Conservation (phyloP, 2,113 vertebrate species). For the Zootoca vivipara region DNA sequence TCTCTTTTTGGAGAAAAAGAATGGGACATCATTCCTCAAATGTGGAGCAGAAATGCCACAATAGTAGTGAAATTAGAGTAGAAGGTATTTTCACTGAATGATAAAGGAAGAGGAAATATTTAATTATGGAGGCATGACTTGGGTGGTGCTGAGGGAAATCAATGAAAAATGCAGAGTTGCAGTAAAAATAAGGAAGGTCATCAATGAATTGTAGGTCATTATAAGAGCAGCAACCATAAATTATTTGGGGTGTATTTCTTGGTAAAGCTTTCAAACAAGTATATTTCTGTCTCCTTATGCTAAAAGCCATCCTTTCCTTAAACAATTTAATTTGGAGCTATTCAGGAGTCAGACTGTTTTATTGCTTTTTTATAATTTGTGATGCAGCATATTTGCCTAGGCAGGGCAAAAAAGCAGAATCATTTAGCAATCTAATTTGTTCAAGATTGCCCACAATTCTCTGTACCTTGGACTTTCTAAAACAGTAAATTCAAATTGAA, state of each 20-base stretch:
- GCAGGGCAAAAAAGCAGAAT: conserved; percentile 14
- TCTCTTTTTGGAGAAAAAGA: not conserved
- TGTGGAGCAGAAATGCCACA: not conserved
- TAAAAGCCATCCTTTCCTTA: not conserved
- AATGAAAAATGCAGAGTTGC: not conserved
- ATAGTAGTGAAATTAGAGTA: not conserved
- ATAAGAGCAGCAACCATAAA: not conserved
- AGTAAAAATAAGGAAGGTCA: not conserved
- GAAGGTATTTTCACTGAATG: not conserved
- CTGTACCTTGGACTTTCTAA: not conserved
- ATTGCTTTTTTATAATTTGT: not conserved
- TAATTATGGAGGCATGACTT: not conserved
- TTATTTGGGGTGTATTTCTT: not conserved
- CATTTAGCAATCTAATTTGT: not conserved
- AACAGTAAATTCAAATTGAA: conserved; percentile 20
- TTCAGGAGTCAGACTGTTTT: not conserved
- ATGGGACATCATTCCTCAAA: not conserved
- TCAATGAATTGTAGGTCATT: not conserved
- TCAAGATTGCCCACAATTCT: not conserved
- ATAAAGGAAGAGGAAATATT: not conserved
- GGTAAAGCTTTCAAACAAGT: not conserved
- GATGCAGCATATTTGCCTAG: not conserved
- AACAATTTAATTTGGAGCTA: not conserved
- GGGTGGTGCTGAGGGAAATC: not conserved
- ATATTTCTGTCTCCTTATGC: not conserved